Conservation (phyloP, 2,888 invertebrate species). For the Spodoptera exigua region DNA sequence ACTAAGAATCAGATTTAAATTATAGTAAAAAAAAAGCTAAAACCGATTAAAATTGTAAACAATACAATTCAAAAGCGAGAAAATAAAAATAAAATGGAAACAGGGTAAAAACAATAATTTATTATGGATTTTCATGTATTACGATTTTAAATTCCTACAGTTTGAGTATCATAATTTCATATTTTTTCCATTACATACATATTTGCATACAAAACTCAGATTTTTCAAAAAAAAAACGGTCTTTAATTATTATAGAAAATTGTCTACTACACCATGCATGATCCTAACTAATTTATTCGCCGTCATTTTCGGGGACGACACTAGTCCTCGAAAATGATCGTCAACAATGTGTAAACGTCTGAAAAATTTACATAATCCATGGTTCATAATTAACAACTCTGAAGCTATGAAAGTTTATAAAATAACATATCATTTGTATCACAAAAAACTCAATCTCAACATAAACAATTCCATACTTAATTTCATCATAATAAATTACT, state of each 20-base stretch:
- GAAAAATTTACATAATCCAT: too few species aligned
- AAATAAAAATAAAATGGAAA: conserved; percentile 10
- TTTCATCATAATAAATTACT: too few species aligned
- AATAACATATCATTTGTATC: too few species aligned
- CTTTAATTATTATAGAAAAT: conserved; percentile 18
- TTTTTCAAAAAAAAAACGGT: conserved; percentile 25
- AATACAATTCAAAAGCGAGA: conserved; percentile 20
- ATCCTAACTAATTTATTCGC: too few species aligned
- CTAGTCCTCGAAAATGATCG: too few species aligned
- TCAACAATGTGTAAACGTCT: too few species aligned
- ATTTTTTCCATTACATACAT: conserved; percentile 49
- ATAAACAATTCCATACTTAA: too few species aligned
- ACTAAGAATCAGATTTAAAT: conserved; percentile 16
- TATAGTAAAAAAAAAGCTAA: background rate
- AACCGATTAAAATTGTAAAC: conserved; percentile 51
- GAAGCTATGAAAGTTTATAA: too few species aligned
- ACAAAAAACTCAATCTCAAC: too few species aligned
- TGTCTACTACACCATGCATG: conserved; percentile 35
- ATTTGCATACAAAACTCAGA: conserved; percentile 43
- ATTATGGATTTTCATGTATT: conserved; percentile 53
- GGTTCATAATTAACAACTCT: too few species aligned
- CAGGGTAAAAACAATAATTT: conserved; percentile 58
- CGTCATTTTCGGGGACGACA: too few species aligned
- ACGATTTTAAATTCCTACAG: conserved; percentile 64
- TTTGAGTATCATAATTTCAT: conserved; percentile 69